A percentile compares a stretch with the other conserved stretches of the same genome.
These are phyloP conservation scores for Stramonita haemastoma DNA, from an alignment of 2,888 invertebrate genomes.

Conservation along the genomic window DNA sequence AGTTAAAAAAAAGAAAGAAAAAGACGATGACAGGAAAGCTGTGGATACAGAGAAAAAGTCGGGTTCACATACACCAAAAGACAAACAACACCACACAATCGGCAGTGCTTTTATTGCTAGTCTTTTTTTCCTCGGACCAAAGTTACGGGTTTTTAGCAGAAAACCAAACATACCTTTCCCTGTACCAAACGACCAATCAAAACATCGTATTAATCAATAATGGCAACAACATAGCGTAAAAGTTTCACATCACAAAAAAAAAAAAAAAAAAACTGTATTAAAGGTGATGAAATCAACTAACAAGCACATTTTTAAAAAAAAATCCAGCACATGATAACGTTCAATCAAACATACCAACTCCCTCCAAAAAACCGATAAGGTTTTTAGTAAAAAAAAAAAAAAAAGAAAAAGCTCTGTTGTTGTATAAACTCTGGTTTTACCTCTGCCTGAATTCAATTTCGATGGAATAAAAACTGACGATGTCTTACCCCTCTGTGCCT, in stretches of 20 bases:
- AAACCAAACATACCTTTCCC: slow-evolving; percentile 18
- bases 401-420: too few species aligned
- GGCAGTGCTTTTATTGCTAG: neutral
- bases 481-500: neutral
- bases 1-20: neutral
- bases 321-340: too few species aligned
- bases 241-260: neutral
- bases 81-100: neutral
- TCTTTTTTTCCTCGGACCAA: neutral
- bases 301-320: too few species aligned
- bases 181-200: slow-evolving; percentile 6
- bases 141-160: neutral
- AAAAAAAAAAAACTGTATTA: neutral
- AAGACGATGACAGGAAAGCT: neutral
- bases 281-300: too few species aligned
- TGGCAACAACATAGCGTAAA: neutral
- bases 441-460: neutral
- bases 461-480: neutral
- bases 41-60: neutral
- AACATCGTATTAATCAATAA: neutral
- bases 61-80: neutral
- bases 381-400: too few species aligned
- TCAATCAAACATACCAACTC: too few species aligned
- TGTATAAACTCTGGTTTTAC: neutral
- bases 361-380: too few species aligned